Percentiles rank a stretch among this genome's conserved stretches.
These are phyloP conservation scores for Mythimna vitellina DNA, from an alignment of 2,888 invertebrate species.

Conservation along the genomic window DNA sequence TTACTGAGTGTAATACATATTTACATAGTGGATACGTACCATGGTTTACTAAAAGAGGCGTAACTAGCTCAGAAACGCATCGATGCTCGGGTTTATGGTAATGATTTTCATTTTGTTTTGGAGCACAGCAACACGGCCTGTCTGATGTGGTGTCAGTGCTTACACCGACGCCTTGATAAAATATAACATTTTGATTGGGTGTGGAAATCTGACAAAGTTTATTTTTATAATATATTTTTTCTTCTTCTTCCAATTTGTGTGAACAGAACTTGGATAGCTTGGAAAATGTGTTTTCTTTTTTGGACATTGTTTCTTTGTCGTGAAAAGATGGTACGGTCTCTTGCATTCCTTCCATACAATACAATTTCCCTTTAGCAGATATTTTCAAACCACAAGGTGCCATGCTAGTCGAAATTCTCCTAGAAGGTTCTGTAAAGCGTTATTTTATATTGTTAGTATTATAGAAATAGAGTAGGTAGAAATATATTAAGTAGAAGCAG, in stretches of 20 bases:
- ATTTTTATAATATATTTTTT: slow-evolving; percentile 20
- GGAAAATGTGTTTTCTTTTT: background rate
- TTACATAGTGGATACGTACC: slow-evolving; percentile 40
- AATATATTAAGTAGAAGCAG: no score
- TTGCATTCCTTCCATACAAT: slow-evolving; percentile 38
- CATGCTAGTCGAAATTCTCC: slow-evolving; percentile 13
- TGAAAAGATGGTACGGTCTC: slow-evolving; percentile 6
- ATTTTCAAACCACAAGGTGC: slow-evolving; percentile 32
- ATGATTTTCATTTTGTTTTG: background rate
- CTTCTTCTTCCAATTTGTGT: background rate
- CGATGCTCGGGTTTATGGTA: slow-evolving; percentile 39
- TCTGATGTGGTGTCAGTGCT: slow-evolving; percentile 75
- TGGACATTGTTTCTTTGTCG: background rate
- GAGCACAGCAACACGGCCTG: slow-evolving; percentile 69
- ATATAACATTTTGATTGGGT: background rate
- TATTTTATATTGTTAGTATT: background rate
- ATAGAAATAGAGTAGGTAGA: background rate
- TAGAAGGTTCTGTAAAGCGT: slow-evolving; percentile 24
- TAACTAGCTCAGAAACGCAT: slow-evolving; percentile 72
- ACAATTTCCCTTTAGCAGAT: slow-evolving; percentile 49
- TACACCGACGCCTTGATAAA: slow-evolving; percentile 56
- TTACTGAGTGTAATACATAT: background rate
- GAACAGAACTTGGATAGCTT: background rate
- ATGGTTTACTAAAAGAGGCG: slow-evolving; percentile 70
- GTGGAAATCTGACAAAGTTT: slow-evolving; percentile 46